Evolutionary conservation across 2,888 invertebrate genomes (phyloP).

Genomic region (Odontothrips loti): DNA sequence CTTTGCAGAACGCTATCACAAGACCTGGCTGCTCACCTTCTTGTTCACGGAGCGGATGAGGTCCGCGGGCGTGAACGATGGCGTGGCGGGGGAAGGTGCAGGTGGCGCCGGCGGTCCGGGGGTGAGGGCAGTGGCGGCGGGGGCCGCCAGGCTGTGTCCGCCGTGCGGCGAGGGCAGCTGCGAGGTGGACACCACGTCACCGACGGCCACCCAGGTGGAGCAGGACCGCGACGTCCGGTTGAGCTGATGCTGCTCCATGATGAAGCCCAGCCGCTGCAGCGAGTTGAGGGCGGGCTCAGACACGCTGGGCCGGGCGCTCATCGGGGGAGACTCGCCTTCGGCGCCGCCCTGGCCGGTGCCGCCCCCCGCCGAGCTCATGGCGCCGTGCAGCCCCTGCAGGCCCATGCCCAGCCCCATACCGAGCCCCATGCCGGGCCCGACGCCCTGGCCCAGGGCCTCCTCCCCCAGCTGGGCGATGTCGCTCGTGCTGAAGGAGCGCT

Average conservation of each 20-base stretch:
- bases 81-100: constrained; percentile 49
- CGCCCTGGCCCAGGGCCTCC: constrained; percentile 46
- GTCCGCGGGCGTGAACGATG: constrained; percentile 61
- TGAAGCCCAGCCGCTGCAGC: constrained; percentile 52
- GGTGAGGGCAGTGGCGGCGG: constrained; percentile 39
- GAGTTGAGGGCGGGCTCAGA: constrained; percentile 58
- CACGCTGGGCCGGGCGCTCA: constrained; percentile 47
- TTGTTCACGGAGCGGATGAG: constrained; percentile 73
- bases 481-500: constrained; percentile 77
- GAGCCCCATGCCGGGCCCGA: constrained; percentile 42
- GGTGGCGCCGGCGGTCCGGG: constrained; percentile 46
- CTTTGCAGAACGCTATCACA: background rate
- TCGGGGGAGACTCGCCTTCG: constrained; percentile 5
- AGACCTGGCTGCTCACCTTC: constrained; percentile 53
- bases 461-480: constrained; percentile 63
- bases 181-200: constrained; percentile 68
- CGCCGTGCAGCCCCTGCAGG: background rate
- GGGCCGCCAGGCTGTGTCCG: constrained; percentile 46
- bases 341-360: constrained; percentile 51
- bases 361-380: background rate
- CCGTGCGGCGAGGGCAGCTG: constrained; percentile 79
- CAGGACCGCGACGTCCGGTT: constrained; percentile 67
- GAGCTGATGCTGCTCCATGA: constrained; percentile 55
- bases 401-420: constrained; percentile 36
- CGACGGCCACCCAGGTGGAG: constrained; percentile 84